Conservation (phyloP, 2,888 invertebrate species). For the Argyresthia albistria region DNA sequence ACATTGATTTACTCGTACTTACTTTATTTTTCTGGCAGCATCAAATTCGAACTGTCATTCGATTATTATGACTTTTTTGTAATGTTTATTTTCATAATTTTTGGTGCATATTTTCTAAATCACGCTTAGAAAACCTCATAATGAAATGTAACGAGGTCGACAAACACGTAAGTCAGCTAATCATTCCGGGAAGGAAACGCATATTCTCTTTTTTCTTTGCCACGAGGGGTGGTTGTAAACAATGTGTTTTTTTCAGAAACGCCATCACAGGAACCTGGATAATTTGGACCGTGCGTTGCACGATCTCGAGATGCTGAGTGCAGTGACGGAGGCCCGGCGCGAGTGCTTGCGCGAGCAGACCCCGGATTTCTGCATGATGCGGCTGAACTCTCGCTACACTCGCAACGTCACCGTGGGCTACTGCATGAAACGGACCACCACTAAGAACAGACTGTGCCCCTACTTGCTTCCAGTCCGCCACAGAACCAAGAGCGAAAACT, state of each 20-base stretch:
- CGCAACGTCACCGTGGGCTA: conserved; percentile 76
- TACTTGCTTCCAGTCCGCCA: conserved; percentile 71
- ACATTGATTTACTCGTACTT: no score
- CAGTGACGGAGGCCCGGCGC: conserved; percentile 69
- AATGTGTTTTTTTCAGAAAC: conserved; percentile 37
- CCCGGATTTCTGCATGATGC: conserved; percentile 59
- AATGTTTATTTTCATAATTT: conserved; percentile 63
- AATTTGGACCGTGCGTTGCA: conserved; percentile 73
- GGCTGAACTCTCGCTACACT: conserved; percentile 74
- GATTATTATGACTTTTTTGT: conserved; percentile 61
- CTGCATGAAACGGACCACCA: conserved; percentile 66
- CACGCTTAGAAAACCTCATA: conserved; percentile 28
- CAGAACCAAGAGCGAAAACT: conserved; percentile 76
- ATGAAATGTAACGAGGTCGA: conserved; percentile 59
- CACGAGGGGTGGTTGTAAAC: no score
- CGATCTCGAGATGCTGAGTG: conserved; percentile 75
- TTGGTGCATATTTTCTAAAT: conserved; percentile 38
- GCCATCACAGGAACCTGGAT: conserved; percentile 58
- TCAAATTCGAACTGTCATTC: conserved; percentile 3
- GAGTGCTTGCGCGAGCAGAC: conserved; percentile 70
- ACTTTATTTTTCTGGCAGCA: background rate
- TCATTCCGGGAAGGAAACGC: background rate
- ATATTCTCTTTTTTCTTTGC: background rate
- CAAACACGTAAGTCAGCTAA: conserved; percentile 36
- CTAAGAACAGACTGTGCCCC: conserved; percentile 72